Percentiles rank a stretch among this genome's conserved stretches.
phyloP scores from a whole-genome alignment of 2,888 invertebrate species.

The Synergus laeviventris region DNA sequence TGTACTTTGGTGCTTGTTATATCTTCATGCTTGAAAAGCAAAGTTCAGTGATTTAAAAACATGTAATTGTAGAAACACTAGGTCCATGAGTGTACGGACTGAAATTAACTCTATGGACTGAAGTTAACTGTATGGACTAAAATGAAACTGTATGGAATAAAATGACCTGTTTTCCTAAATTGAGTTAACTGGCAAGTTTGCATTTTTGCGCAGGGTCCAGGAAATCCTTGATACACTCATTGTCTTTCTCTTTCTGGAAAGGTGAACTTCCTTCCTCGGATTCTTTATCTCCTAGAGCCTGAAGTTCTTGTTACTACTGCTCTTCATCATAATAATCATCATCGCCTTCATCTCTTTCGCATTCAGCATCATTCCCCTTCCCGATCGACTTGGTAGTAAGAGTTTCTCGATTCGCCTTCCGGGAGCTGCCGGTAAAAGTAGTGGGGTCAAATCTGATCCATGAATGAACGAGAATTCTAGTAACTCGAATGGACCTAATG shows the following conservation, averaged over 20 bases:
- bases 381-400: not conserved
- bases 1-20: no score
- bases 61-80: no score
- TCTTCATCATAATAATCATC: constrained; percentile 1
- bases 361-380: not conserved
- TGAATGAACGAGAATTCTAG: constrained; percentile 16
- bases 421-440: not conserved
- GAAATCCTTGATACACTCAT: not conserved
- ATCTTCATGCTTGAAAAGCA: no score
- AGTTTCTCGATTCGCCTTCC: not conserved
- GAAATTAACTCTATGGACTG: no score
- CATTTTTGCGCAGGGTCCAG: not conserved
- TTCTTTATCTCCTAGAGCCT: not conserved
- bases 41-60: no score
- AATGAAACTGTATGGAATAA: no score
- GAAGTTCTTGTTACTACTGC: not conserved
- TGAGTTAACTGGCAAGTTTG: not conserved
- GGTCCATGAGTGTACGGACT: no score
- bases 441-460: constrained; percentile 15
- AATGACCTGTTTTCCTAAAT: no score
- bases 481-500: constrained; percentile 14
- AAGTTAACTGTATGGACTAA: no score
- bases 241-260: not conserved
- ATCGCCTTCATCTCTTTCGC: not conserved
- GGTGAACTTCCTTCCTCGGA: no score